Evolutionary conservation across 2,888 invertebrate species (phyloP), one percentile per base, ranked within the genome.

Genomic region (Strigamia maritima): DNA sequence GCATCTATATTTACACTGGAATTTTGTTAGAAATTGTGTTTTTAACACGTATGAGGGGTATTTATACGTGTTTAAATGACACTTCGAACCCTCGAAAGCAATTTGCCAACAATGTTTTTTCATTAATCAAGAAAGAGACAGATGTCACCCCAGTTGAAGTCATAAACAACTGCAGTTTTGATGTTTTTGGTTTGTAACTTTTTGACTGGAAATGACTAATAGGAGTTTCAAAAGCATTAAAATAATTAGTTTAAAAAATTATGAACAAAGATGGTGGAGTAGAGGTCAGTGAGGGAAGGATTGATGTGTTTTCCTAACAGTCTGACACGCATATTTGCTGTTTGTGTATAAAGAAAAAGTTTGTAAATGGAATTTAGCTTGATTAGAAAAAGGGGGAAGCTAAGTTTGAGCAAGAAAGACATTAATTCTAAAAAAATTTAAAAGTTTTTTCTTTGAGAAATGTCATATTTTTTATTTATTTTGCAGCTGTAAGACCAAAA

Each of bases 361-460:
- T 54, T n/a, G 8, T 54, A 54, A 54, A 54, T 54, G 54, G 54
- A 54, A 19, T 54, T 54, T 54, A 12, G 54, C 54, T 54, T 54
- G 54, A 54, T 54, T 54, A 54, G 54, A 54, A 54, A n/a, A 54
- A 54, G 54, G 54, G 16, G 54, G 54, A 54, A 54, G 54, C 54
- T 16, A 54, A 54, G 54, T 54, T 54, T 54, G 6, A 16, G 54
- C 6, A 54, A 16, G 16, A 19, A 54, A 54, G 54, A 54, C 54
- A 54, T 54, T 54, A 54, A 54, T 54, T 54, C 16, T 54, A 54
- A 54, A 54, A 54, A 16, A n/a, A n/a, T n/a, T n/a, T n/a, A n/a
- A n/a, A n/a, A n/a, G n/a, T 14, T 54, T 54, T 54, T 54, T 54
- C 54, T 16, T n/a, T 54, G 6, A 54, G 8, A 54, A n/a, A 54